phyloP scores from a whole-genome alignment of 1,140 invertebrate genomes.

The Anadara kagoshimensis region DNA sequence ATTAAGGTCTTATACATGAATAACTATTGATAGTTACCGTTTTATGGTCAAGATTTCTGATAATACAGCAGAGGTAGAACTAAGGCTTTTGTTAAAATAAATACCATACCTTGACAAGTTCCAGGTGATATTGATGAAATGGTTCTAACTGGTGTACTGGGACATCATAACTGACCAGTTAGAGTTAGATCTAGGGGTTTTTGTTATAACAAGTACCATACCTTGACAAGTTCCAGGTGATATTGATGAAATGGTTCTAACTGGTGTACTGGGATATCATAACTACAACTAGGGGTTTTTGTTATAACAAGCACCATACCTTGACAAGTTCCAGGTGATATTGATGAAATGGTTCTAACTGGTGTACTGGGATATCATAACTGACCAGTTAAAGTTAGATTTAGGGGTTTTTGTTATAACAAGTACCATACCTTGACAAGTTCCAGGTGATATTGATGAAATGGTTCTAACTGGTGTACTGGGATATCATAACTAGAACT shows the following conservation, averaged over 20 bases:
- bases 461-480: constrained; percentile 59
- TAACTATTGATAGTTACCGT: background rate
- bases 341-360: constrained; percentile 67
- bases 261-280: constrained; percentile 56
- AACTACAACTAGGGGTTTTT: no score
- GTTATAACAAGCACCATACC: no score
- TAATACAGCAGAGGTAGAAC: background rate
- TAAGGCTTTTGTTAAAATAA: no score
- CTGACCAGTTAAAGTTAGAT: constrained; percentile 43
- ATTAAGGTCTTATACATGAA: background rate
- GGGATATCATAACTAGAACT: constrained; percentile 66
- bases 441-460: constrained; percentile 70
- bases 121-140: constrained; percentile 70
- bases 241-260: constrained; percentile 70
- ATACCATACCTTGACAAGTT: constrained; percentile 68
- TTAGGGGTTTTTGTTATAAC: background rate
- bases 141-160: constrained; percentile 62
- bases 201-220: no score
- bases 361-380: constrained; percentile 58
- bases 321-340: constrained; percentile 69
- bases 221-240: constrained; percentile 68
- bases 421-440: constrained; percentile 68
- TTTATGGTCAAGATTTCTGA: background rate
- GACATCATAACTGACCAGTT: constrained; percentile 60
- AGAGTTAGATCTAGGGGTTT: background rate